Conservation (phyloP, 2,888 invertebrate species). For the Cryptocephalus moraei region DNA sequence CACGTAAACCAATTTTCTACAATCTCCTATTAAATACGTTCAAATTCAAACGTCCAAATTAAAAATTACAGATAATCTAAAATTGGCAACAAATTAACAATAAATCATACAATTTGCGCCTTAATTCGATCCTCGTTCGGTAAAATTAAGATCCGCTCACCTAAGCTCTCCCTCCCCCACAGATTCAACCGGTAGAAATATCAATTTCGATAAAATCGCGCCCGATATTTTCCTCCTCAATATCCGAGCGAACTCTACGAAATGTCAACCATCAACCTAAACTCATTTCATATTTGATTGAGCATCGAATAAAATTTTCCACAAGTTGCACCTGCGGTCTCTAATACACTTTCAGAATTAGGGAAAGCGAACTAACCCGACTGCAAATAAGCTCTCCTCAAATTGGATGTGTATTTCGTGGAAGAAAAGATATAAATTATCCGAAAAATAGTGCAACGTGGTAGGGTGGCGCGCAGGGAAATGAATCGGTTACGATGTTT, state of each 20-base stretch:
- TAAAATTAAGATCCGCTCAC: no score
- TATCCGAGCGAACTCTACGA: background rate
- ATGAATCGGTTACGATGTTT: background rate
- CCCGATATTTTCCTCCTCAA: no score
- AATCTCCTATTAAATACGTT: no score
- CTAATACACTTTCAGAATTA: slow-evolving; percentile 26
- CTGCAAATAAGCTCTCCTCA: slow-evolving; percentile 31
- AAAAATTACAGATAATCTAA: no score
- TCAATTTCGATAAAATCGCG: no score
- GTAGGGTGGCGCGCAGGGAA: background rate
- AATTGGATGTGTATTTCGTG: slow-evolving; percentile 32
- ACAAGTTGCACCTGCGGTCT: slow-evolving; percentile 27
- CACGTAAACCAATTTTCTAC: no score
- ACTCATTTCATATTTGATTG: slow-evolving; percentile 18
- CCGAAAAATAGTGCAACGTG: slow-evolving; percentile 15
- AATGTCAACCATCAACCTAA: slow-evolving; percentile 10
- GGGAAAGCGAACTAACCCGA: slow-evolving; percentile 18
- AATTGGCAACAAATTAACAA: no score
- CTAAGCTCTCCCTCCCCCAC: no score
- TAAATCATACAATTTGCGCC: no score
- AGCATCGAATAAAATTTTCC: slow-evolving; percentile 26
- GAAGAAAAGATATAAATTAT: slow-evolving; percentile 34
- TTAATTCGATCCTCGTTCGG: no score
- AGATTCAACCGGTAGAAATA: no score
- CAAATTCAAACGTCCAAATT: no score